Base-by-base conservation (phyloP, 2,888 invertebrate genomes). In the Perizoma flavofasciatum region DNA sequence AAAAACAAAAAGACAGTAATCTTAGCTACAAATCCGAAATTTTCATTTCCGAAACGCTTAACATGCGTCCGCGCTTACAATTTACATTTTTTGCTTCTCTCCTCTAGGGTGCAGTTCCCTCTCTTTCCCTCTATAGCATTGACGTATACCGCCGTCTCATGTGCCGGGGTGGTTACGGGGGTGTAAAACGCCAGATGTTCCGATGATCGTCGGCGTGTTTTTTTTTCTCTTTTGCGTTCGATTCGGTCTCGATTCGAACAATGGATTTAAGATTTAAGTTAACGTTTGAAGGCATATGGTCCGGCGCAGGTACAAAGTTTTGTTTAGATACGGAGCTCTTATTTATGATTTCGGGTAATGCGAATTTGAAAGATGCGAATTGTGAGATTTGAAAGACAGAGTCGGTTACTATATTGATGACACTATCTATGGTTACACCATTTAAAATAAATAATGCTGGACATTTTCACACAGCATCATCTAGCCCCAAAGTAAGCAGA, bases 141-240 rank as follows among this genome's bases (percentile, higher is more conserved):
- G 3, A 9, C 6, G 5, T 11, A 11, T 75, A 66, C 65, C 5
- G 9, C 71, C 39, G 64, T 82, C 79, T 71, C 79, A 11, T 44
- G 40, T 63, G 57, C 69, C 58, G 46, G 73, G 80, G 77, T 82
- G 82, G 79, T 74, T 79, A 73, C 59, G 75, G 78, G 83, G 81
- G 82, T 80, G 82, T 73, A 70, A 52, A 69, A 63, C 79, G 81
- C 78, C 85, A 85, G 85, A 85, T 85, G 85, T 85, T 85, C 68
- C 62, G 68, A 63, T 67, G 72, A 72, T 77, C 57, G 45, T 48
- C 49, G 37, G 48, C 8, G 9, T 48, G 66, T 76, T 75, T 76
- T 75, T 79, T 74, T 77, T 72, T 78, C 73, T 71, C 69, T 60
- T 69, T 68, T 70, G 62, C 67, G 66, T 77, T 78, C 75, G 79